These are phyloP conservation scores for Pteruthius melanotis DNA, from an alignment of 2,113 vertebrate species.

Conservation along the genomic window DNA sequence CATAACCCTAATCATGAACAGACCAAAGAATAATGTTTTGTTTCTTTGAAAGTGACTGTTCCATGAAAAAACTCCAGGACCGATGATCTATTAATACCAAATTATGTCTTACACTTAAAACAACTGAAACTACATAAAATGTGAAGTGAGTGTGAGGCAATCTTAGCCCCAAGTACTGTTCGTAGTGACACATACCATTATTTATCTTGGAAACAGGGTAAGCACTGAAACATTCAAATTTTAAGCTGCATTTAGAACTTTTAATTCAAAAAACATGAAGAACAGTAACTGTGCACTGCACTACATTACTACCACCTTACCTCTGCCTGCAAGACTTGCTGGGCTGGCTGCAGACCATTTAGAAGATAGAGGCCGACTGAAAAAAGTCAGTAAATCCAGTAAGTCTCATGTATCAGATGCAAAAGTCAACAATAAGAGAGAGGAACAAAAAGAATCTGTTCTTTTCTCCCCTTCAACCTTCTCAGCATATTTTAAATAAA, in stretches of 20 bases:
- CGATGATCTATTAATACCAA: neutral
- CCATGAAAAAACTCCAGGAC: neutral
- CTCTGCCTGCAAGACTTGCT: conserved; percentile 83
- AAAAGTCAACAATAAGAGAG: neutral
- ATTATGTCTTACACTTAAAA: neutral
- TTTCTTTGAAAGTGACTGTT: neutral
- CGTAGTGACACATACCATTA: neutral
- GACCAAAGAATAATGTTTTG: neutral
- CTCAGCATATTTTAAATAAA: neutral
- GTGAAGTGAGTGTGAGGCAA: neutral
- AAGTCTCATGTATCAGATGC: neutral
- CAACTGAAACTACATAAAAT: neutral
- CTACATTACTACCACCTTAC: conserved; percentile 43
- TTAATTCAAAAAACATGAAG: neutral
- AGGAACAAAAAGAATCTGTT: neutral
- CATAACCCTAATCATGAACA: neutral
- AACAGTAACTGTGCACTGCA: neutral
- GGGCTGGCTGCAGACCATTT: conserved; percentile 87
- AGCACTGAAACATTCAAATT: neutral
- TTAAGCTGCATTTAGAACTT: neutral
- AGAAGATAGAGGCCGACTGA: conserved; percentile 88
- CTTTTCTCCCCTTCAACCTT: neutral
- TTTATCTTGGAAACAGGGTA: neutral
- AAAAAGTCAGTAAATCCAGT: neutral
- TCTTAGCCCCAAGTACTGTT: neutral